A percentile compares a stretch with the other conserved stretches of the same genome.
These are phyloP conservation scores for Rhingia campestris DNA, from an alignment of 2,888 invertebrate species.

Conservation along the genomic window DNA sequence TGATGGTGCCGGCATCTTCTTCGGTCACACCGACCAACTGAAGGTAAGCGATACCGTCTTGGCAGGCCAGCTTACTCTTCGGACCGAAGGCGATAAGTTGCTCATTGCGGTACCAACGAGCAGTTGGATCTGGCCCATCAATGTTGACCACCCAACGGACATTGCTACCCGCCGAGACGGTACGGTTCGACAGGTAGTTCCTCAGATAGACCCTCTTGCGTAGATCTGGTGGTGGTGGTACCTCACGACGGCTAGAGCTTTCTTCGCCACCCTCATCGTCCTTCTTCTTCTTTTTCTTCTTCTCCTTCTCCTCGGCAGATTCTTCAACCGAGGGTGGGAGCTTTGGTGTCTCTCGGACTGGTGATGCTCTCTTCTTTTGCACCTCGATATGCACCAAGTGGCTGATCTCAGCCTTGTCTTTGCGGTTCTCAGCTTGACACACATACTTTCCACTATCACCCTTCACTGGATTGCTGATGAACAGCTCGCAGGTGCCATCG, in stretches of 20 bases:
- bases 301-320: slow-evolving; percentile 75
- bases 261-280: slow-evolving; percentile 79
- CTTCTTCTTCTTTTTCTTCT: slow-evolving; percentile 77
- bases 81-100: slow-evolving; percentile 84
- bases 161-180: slow-evolving; percentile 88
- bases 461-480: slow-evolving; percentile 86
- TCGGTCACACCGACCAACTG: slow-evolving; percentile 88
- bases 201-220: slow-evolving; percentile 85
- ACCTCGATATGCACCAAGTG: slow-evolving; percentile 88
- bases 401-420: slow-evolving; percentile 89
- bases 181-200: slow-evolving; percentile 89
- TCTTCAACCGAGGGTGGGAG: slow-evolving; percentile 76
- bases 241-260: slow-evolving; percentile 79
- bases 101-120: slow-evolving; percentile 89
- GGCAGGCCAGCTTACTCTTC: slow-evolving; percentile 85
- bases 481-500: slow-evolving; percentile 89
- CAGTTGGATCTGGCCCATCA: slow-evolving; percentile 88
- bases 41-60: slow-evolving; percentile 89
- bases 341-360: slow-evolving; percentile 78
- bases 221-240: slow-evolving; percentile 83
- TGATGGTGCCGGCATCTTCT: slow-evolving; percentile 90
- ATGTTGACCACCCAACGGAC: slow-evolving; percentile 92
- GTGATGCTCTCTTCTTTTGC: slow-evolving; percentile 81
- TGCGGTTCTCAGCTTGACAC: slow-evolving; percentile 88
- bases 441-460: slow-evolving; percentile 84